Evolutionary conservation across 2,888 invertebrate genomes (phyloP).

Genomic region (Crioceris asparagi): DNA sequence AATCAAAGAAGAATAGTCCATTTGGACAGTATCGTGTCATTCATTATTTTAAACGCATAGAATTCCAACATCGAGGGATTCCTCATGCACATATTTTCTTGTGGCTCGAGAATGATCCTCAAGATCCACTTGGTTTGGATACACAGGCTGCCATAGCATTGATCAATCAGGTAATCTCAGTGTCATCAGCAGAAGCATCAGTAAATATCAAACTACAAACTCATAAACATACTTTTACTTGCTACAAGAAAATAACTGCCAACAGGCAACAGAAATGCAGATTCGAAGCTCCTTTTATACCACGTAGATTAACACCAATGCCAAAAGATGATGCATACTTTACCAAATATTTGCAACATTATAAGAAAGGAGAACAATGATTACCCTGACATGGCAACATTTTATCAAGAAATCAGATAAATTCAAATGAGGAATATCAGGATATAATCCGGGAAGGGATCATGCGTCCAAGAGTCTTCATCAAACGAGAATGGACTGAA

Average conservation of each 20-base stretch:
- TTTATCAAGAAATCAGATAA: no score
- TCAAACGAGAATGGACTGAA: slow-evolving; percentile 11
- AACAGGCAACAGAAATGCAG: no score
- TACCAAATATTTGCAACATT: no score
- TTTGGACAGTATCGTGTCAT: slow-evolving; percentile 26
- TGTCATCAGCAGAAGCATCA: not conserved
- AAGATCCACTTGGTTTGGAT: not conserved
- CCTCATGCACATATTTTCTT: slow-evolving; percentile 19
- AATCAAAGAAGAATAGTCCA: slow-evolving; percentile 24
- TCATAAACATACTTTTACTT: no score
- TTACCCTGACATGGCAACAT: no score
- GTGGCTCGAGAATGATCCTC: slow-evolving; percentile 4
- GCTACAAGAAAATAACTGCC: no score
- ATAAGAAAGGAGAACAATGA: no score
- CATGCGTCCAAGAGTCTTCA: not conserved
- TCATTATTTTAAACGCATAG: slow-evolving; percentile 29
- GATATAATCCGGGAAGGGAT: slow-evolving; percentile 18
- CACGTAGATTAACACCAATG: no score
- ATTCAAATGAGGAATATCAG: slow-evolving; percentile 20
- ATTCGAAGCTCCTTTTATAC: no score
- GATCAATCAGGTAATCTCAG: not conserved
- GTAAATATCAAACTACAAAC: slow-evolving; percentile 16
- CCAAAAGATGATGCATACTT: no score
- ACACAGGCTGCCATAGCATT: not conserved
- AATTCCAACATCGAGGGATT: slow-evolving; percentile 32